These are phyloP conservation scores for Prunella strophiata DNA, from an alignment of 2,797 vertebrate species.

Conservation along the genomic window DNA sequence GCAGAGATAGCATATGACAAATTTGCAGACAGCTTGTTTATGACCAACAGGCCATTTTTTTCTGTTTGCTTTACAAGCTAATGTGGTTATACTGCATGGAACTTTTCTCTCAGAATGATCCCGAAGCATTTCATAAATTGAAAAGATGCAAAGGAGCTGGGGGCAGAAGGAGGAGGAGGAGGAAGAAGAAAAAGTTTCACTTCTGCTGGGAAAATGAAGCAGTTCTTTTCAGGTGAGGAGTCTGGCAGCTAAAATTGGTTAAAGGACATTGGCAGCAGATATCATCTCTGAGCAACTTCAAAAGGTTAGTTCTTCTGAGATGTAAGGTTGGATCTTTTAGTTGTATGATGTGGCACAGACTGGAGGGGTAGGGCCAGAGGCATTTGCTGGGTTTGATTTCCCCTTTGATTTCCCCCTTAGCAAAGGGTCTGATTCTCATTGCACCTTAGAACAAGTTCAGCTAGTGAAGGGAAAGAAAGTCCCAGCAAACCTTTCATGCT, in stretches of 20 bases:
- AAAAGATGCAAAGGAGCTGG: constrained; percentile 1
- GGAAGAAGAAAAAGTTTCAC: background rate
- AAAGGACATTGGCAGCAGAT: background rate
- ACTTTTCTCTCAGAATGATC: constrained; percentile 7
- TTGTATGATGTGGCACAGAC: background rate
- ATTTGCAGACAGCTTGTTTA: constrained; percentile 69
- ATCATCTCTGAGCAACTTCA: background rate
- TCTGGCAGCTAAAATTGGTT: background rate
- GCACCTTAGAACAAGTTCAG: background rate
- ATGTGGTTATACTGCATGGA: constrained; percentile 25
- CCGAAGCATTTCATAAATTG: constrained; percentile 22
- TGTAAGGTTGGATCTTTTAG: background rate
- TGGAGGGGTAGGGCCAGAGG: background rate
- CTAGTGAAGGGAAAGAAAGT: background rate
- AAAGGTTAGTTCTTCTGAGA: background rate
- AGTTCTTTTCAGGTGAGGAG: background rate
- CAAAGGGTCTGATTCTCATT: background rate
- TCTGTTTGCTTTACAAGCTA: constrained; percentile 54
- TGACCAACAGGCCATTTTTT: constrained; percentile 44
- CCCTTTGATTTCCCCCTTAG: background rate
- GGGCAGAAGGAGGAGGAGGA: background rate
- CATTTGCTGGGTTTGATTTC: background rate
- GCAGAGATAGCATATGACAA: constrained; percentile 46
- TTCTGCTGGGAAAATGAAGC: background rate
- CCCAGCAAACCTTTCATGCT: background rate